Conservation (phyloP, 92 coral and sea anemone species). For the Porites evermanni region DNA sequence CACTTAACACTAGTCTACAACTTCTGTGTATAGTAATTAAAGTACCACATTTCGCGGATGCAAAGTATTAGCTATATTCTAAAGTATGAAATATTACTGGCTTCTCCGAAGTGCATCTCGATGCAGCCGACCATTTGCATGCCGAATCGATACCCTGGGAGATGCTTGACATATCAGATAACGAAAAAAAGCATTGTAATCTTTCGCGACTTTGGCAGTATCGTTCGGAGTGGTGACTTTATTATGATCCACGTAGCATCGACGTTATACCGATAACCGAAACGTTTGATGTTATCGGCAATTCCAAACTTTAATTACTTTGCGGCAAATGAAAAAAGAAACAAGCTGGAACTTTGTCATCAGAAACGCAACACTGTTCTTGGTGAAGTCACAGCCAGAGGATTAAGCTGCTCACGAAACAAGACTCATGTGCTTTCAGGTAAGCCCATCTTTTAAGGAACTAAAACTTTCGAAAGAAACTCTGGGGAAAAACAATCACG, state of each 20-base stretch:
- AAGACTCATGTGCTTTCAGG: not conserved
- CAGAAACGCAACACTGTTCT: not conserved
- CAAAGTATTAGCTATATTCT: no score
- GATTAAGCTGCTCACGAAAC: not conserved
- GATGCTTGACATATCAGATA: not conserved
- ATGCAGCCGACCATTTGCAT: not conserved
- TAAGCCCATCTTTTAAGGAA: not conserved
- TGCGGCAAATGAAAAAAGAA: not conserved
- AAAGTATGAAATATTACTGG: no score
- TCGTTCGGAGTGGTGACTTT: not conserved
- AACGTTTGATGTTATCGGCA: conserved; percentile 9
- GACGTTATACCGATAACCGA: conserved; percentile 4
- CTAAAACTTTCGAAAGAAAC: not conserved
- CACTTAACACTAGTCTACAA: no score
- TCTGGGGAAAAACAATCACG: no score
- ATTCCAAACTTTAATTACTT: not conserved
- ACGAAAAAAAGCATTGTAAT: not conserved
- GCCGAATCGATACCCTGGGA: not conserved
- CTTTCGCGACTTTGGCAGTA: not conserved
- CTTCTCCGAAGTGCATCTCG: not conserved
- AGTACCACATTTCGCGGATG: no score
- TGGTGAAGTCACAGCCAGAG: not conserved
- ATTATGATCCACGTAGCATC: not conserved
- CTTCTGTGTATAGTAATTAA: no score
- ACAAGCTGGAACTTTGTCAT: not conserved